Conservation (phyloP, 2,888 invertebrate species). For the Lasioglossum vierecki region DNA sequence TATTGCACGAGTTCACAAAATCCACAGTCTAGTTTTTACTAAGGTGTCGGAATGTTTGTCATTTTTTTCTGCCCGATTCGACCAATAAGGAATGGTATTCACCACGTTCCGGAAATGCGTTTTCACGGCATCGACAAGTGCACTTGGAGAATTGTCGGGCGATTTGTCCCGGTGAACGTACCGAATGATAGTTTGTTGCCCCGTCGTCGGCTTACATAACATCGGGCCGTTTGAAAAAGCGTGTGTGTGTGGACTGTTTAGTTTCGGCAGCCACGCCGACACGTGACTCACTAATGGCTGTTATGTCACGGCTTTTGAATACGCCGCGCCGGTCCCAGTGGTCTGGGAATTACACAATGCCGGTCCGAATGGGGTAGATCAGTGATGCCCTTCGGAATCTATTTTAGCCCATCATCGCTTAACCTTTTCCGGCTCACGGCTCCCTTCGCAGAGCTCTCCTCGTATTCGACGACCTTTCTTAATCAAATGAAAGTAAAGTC, state of each 20-base stretch:
- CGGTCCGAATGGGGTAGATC: conserved; percentile 24
- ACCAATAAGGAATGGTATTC: neutral
- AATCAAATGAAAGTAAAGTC: neutral
- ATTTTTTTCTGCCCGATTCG: neutral
- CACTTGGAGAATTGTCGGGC: neutral
- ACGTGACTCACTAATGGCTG: conserved; percentile 43
- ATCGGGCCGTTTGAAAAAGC: conserved; percentile 15
- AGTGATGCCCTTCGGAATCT: conserved; percentile 6
- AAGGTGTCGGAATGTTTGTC: neutral
- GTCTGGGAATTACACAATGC: neutral
- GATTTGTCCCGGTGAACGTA: conserved; percentile 17
- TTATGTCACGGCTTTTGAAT: conserved; percentile 36
- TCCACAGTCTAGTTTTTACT: neutral
- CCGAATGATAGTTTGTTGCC: conserved; percentile 45
- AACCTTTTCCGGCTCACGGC: neutral
- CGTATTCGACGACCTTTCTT: neutral
- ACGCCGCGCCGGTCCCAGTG: neutral
- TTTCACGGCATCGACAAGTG: neutral
- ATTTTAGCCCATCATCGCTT: neutral
- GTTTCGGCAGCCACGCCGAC: neutral
- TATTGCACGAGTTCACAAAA: neutral
- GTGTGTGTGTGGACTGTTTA: conserved; percentile 13
- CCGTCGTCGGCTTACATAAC: conserved; percentile 19
- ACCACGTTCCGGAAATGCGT: neutral
- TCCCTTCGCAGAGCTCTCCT: neutral